phyloP scores from a whole-genome alignment of 92 coral and sea anemone genomes.

The Porites rus region DNA sequence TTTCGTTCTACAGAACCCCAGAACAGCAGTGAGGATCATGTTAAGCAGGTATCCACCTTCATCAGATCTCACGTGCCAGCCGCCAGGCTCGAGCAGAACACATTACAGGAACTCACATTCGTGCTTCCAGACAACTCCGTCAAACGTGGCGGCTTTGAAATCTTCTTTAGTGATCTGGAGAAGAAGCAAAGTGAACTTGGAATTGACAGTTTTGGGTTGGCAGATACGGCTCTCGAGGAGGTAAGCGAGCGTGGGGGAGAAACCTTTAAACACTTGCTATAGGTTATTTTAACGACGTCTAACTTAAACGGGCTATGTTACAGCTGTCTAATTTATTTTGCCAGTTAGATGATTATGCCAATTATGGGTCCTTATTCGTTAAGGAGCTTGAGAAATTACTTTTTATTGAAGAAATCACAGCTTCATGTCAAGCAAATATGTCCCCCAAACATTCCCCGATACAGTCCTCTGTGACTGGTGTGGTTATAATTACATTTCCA shows the following conservation, averaged over 20 bases:
- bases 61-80: constrained; percentile 87
- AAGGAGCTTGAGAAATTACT: too few species aligned
- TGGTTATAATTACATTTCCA: too few species aligned
- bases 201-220: constrained; percentile 90
- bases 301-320: too few species aligned
- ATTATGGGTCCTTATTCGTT: too few species aligned
- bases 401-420: too few species aligned
- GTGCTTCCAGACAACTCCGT: constrained; percentile 93
- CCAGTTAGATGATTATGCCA: too few species aligned
- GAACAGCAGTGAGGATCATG: constrained; percentile 52
- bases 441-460: too few species aligned
- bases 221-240: constrained; percentile 95
- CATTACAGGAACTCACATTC: constrained; percentile 88
- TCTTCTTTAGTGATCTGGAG: constrained; percentile 86
- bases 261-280: not conserved
- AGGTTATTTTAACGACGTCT: too few species aligned
- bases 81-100: constrained; percentile 87
- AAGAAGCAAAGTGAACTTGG: constrained; percentile 79
- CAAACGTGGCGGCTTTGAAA: constrained; percentile 89
- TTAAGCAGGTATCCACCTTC: constrained; percentile 72
- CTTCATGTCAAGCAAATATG: too few species aligned
- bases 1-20: constrained; percentile 17
- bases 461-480: too few species aligned
- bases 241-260: constrained; percentile 12
- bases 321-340: too few species aligned